These are phyloP conservation scores for Aethina tumida DNA, from an alignment of 1,140 invertebrate genomes.

Conservation along the genomic window DNA sequence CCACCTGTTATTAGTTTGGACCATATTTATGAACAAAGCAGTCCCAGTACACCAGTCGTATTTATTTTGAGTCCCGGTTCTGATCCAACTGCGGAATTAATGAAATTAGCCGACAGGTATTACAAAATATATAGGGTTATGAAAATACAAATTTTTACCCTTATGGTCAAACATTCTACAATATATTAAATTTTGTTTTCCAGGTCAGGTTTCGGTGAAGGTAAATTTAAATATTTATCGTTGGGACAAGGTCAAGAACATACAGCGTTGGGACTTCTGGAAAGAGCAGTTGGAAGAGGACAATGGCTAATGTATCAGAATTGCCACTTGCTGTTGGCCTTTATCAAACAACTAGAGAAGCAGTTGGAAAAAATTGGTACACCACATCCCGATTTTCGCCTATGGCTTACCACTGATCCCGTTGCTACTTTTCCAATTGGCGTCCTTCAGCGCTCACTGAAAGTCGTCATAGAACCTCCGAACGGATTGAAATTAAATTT, in stretches of 20 bases:
- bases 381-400: conserved; percentile 80
- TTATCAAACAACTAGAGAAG: conserved; percentile 72
- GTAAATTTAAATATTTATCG: conserved; percentile 72
- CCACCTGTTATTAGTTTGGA: conserved; percentile 75
- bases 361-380: conserved; percentile 64
- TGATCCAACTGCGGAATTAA: conserved; percentile 79
- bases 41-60: conserved; percentile 66
- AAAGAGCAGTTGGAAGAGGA: conserved; percentile 62
- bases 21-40: conserved; percentile 72
- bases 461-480: conserved; percentile 72
- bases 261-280: conserved; percentile 60
- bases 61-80: conserved; percentile 83
- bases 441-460: conserved; percentile 65
- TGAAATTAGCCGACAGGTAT: conserved; percentile 66
- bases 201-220: conserved; percentile 51
- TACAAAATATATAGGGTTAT: not conserved
- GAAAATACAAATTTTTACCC: not conserved
- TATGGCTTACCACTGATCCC: conserved; percentile 87
- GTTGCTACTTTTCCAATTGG: conserved; percentile 77
- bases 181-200: conserved; percentile 1
- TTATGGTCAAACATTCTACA: not conserved
- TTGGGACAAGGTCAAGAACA: conserved; percentile 83
- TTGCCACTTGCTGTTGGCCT: conserved; percentile 75
- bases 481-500: conserved; percentile 83
- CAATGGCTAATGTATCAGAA: conserved; percentile 88